These are phyloP conservation scores for Eulimnadia texana DNA, from an alignment of 1,140 invertebrate species.

Conservation along the genomic window DNA sequence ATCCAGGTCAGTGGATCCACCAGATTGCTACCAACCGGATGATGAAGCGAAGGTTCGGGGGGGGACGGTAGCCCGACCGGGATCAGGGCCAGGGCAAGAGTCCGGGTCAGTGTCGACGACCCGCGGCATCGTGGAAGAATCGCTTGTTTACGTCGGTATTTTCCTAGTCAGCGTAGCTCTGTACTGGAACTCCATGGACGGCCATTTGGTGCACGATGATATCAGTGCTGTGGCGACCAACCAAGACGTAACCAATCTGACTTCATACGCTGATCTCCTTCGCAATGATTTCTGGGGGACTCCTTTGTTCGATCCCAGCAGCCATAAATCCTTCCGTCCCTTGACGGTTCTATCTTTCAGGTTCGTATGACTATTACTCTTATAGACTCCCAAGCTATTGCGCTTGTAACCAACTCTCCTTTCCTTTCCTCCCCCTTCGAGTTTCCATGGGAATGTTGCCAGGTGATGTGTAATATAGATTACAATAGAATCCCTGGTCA, in stretches of 20 bases:
- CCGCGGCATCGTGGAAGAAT: neutral
- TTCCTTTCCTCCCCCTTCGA: no score
- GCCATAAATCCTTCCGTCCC: slow-evolving; percentile 72
- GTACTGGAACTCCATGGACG: slow-evolving; percentile 61
- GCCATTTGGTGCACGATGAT: slow-evolving; percentile 84
- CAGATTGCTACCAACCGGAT: neutral
- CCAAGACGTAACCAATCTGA: slow-evolving; percentile 58
- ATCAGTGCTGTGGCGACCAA: slow-evolving; percentile 72
- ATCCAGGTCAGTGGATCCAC: neutral
- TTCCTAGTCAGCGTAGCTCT: slow-evolving; percentile 32
- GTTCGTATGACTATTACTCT: slow-evolving; percentile 36
- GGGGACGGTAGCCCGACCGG: neutral
- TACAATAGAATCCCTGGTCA: no score
- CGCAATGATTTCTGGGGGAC: slow-evolving; percentile 85
- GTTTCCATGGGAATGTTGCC: no score
- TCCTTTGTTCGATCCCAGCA: slow-evolving; percentile 62
- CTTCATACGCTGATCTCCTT: slow-evolving; percentile 47
- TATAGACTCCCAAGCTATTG: no score
- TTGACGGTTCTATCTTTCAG: slow-evolving; percentile 67
- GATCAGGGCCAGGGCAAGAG: no score
- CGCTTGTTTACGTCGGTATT: neutral
- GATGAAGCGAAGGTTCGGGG: neutral
- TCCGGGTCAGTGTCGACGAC: no score
- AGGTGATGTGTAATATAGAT: no score
- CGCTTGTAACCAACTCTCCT: no score